phyloP scores from a whole-genome alignment of 2,113 vertebrate species.

The Gopherus flavomarginatus region DNA sequence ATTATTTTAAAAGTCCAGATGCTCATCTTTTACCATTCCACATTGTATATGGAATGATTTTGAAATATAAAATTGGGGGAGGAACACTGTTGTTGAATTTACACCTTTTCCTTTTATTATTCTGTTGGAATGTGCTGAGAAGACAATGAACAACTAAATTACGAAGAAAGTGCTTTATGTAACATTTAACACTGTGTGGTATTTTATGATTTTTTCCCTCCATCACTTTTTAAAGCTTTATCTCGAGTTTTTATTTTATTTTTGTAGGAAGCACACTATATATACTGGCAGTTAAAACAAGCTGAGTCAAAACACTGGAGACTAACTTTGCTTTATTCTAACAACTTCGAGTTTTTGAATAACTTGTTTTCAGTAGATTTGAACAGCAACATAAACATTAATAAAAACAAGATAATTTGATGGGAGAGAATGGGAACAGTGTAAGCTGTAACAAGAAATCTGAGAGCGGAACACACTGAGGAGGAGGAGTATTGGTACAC shows the following conservation, averaged over 20 bases:
- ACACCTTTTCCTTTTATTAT: not conserved
- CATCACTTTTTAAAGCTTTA: constrained; percentile 1
- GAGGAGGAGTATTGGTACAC: not conserved
- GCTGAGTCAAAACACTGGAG: constrained; percentile 14
- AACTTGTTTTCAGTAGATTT: not conserved
- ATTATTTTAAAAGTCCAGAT: constrained; percentile 5
- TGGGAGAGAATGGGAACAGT: not conserved
- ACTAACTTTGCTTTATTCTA: constrained; percentile 18
- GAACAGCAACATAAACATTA: not conserved
- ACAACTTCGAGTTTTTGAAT: not conserved
- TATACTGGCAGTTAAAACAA: not conserved
- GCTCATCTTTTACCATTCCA: constrained; percentile 31
- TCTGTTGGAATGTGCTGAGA: not conserved
- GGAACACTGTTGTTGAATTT: constrained; percentile 17
- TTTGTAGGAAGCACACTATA: constrained; percentile 22
- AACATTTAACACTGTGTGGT: constrained; percentile 32
- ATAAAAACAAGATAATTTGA: not conserved
- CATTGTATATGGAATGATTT: not conserved
- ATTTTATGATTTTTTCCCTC: not conserved
- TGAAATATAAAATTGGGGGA: constrained; percentile 13
- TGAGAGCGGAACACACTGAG: not conserved
- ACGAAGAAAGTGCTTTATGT: not conserved
- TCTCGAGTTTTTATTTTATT: not conserved
- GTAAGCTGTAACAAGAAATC: not conserved
- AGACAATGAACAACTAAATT: not conserved